phyloP scores from a whole-genome alignment of 2,888 invertebrate species.

The Gandaritis pyraliata region DNA sequence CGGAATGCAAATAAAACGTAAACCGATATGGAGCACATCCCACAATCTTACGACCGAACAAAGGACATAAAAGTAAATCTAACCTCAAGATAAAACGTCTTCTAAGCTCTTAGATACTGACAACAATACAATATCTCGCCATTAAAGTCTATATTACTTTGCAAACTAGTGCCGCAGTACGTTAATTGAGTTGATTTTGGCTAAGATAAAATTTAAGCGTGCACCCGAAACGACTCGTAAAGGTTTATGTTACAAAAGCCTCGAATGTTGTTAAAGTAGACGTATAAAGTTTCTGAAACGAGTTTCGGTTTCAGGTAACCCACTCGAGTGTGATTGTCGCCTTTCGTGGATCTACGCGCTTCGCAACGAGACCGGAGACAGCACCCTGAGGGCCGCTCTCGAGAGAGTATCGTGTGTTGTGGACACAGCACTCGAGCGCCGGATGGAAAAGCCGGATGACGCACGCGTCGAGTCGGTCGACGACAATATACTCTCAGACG shows the following conservation, averaged over 20 bases:
- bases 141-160: conserved; percentile 44
- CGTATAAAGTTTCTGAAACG: conserved; percentile 28
- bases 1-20: conserved; percentile 29
- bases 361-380: conserved; percentile 89
- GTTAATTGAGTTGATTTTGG: conserved; percentile 41
- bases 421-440: conserved; percentile 69
- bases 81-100: conserved; percentile 36
- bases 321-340: conserved; percentile 92
- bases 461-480: conserved; percentile 50
- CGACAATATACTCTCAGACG: conserved; percentile 63
- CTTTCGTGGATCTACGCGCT: conserved; percentile 91
- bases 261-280: conserved; percentile 18
- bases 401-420: conserved; percentile 89
- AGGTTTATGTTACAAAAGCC: conserved; percentile 36
- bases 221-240: conserved; percentile 35
- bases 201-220: conserved; percentile 39
- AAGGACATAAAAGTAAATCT: conserved; percentile 30
- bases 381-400: conserved; percentile 86
- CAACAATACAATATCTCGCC: conserved; percentile 40
- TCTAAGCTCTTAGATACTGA: conserved; percentile 32
- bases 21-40: conserved; percentile 13
- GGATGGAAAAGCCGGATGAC: conserved; percentile 60
- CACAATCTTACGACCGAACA: conserved; percentile 20
- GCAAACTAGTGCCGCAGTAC: conserved; percentile 35
- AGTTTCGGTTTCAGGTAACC: conserved; percentile 87